These are phyloP conservation scores for Pseudorasbora parva DNA, from an alignment of 2,113 vertebrate genomes.

Conservation along the genomic window DNA sequence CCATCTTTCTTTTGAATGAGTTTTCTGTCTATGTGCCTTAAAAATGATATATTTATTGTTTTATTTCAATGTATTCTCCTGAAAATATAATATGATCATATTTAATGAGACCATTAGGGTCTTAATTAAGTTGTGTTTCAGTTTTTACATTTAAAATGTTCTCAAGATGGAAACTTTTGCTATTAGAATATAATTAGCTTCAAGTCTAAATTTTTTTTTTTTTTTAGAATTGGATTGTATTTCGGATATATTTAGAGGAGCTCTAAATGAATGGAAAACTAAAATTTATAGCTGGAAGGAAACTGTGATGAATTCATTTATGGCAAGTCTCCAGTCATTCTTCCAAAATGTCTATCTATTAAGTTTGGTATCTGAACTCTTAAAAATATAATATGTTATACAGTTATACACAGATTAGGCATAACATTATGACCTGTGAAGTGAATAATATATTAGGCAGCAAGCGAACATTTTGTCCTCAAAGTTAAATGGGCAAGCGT, in stretches of 20 bases:
- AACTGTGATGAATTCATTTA: not conserved
- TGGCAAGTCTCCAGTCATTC: not conserved
- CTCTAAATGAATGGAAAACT: not conserved
- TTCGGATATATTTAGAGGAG: not conserved
- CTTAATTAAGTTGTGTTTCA: not conserved
- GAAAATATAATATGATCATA: not conserved
- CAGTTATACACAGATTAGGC: no score
- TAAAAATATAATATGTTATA: not conserved
- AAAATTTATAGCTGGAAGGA: not conserved
- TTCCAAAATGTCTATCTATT: no score
- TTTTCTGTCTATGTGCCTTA: not conserved
- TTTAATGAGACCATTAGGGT: constrained; percentile 5
- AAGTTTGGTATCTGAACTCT: no score
- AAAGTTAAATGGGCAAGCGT: no score
- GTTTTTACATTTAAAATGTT: not conserved
- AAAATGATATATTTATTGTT: constrained; percentile 1
- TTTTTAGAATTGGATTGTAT: not conserved
- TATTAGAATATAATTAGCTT: not conserved
- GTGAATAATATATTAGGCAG: no score
- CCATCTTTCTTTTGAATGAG: not conserved
- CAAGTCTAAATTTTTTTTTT: not conserved
- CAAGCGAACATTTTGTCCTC: no score
- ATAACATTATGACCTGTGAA: no score
- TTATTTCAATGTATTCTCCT: not conserved
- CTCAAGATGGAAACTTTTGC: constrained; percentile 1